Conservation (phyloP, 2,797 vertebrate species). For the Microctenopoma steveboyesi region DNA sequence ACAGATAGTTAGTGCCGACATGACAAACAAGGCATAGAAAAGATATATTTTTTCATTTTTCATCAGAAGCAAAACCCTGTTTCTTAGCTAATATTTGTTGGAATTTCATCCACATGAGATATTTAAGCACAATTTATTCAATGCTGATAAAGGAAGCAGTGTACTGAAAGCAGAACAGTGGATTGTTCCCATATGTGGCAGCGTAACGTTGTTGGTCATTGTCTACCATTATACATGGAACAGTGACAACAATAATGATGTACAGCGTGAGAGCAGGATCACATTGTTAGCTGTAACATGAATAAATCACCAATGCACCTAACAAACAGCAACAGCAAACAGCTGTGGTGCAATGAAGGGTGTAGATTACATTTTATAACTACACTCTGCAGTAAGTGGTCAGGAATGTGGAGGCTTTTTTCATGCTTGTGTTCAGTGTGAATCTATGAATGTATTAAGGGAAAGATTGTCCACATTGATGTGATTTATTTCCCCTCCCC, state of each 20-base stretch:
- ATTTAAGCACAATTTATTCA: not conserved
- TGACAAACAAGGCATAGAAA: not conserved
- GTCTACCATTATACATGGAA: too few relatives aligned
- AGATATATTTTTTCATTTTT: too few relatives aligned
- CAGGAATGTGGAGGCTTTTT: not conserved
- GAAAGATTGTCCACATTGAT: not conserved
- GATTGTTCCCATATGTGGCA: too few relatives aligned
- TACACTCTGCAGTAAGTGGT: not conserved
- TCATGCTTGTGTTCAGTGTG: not conserved
- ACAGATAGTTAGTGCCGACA: not conserved
- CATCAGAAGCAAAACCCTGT: not conserved
- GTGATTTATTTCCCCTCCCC: too few relatives aligned
- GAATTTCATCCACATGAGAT: not conserved
- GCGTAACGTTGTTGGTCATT: too few relatives aligned
- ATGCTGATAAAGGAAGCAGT: not conserved
- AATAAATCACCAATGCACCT: too few relatives aligned
- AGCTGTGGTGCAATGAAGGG: too few relatives aligned
- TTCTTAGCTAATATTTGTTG: not conserved
- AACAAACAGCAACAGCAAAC: too few relatives aligned
- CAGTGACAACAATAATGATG: too few relatives aligned
- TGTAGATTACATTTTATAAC: too few relatives aligned
- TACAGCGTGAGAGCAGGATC: too few relatives aligned
- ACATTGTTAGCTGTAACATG: too few relatives aligned
- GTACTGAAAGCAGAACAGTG: not conserved
- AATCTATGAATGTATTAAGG: not conserved